Evolutionary conservation across 2,113 vertebrate species (phyloP), one percentile per base, ranked within the genome.

Genomic region (Aleadryas rufinucha): DNA sequence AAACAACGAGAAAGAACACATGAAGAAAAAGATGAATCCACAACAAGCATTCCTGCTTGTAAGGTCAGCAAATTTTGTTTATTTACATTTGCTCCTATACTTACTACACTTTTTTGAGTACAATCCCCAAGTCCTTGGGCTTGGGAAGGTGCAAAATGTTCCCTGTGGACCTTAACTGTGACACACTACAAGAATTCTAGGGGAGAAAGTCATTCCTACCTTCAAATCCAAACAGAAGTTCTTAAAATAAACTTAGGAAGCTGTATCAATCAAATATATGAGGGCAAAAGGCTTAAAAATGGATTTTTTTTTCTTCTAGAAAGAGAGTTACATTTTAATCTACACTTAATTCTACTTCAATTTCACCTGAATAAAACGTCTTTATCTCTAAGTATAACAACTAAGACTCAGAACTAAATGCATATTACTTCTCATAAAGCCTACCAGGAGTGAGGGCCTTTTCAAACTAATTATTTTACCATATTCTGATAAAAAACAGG

Each of bases 111-210:
- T 84, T 61, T 69, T 60, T 6, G 14, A 66, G 56, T 27, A 76
- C 4, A 39, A n/a, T 47, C 6, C 3, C 0, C 9, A 78, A 3
- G 0, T 47, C 19, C 24, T 35, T 35, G 26, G 9, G 10, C 21
- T 81, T 66, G 20, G 13, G 23, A 85, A 86, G 15, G 9, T 44
- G 4, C 5, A 93, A 33, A 30, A 81, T 47, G 31, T 54, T 89
- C 39, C 30, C 31, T 44, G 15, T 6, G 10, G 33, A 74, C 27
- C 50, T 57, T 22, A 50, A 57, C 13, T 13, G 10, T 13, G 27
- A 7, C 16, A 63, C 3, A 12, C 11, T 24, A 39, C 23, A 53
- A 37, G 26, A 64, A 24, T 50, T 37, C 24, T 30, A 5, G 16
- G 4, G 37, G 21, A 84, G 39, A 90, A 49, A 41, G 7, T 5